Evolutionary conservation across 2,113 vertebrate species (phyloP), one percentile per base, ranked within the genome.

Genomic region (Psilopsiagon aurifrons): DNA sequence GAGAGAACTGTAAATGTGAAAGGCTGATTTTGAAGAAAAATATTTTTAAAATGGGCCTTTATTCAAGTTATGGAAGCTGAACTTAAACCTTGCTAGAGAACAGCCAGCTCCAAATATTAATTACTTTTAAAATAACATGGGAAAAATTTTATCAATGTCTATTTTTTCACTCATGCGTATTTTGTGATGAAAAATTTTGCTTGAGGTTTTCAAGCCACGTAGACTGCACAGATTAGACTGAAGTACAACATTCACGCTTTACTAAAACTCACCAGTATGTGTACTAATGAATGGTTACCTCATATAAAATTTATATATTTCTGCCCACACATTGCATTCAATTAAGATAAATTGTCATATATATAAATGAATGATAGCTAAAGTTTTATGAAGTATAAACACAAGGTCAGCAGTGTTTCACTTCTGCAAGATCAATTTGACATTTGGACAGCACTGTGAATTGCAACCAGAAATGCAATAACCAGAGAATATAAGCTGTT

Each of bases 321-420:
- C 44, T 86, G 55, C 73, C 55, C 73, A 90, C 47, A 64, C 28
- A 11, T 33, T 93, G 80, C 73, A 91, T 78, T 91, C 88, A 96
- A 78, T 86, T 90, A 82, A 46, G 69, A 94, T 81, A 81, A 91
- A 95, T 86, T 88, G 57, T 37, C 83, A 62, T 37, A 74, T 75
- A 35, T 51, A 78, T n/a, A 86, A 92, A 92, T 1, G 4, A 94
- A 47, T 33, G 57, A 73, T 52, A 92, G 71, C 86, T 62, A 31
- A 89, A 82, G 55, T 68, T 95, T 92, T 96, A 86, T 51, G 81
- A 90, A 87, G 66, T 94, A 95, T 89, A 90, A 95, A 95, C 77
- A 86, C 64, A 95, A 92, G 90, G 92, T 77, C 88, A 94, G 64
- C 33, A 75, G 83, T 4, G 7, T 66, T 92, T 92, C 74, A 82